A percentile compares a stretch with the other conserved stretches of the same genome.
phyloP scores from a whole-genome alignment of 2,113 vertebrate genomes.

The Poecilia latipinna region DNA sequence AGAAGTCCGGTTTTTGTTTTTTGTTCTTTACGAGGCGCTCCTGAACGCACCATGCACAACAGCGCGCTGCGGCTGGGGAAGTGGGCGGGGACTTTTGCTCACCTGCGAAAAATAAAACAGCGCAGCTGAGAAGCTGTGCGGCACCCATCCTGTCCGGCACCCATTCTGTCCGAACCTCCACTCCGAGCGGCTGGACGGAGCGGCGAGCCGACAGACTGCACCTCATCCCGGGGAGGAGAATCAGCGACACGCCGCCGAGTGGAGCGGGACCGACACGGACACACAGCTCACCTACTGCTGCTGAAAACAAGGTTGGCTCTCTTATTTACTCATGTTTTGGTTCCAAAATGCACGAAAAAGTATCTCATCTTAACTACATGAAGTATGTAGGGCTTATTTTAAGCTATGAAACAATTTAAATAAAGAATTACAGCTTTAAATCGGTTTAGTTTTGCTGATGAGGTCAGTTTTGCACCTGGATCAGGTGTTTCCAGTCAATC shows the following conservation, averaged over 20 bases:
- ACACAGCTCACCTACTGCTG: conserved; percentile 26
- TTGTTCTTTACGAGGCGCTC: conserved; percentile 5
- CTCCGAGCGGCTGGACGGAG: conserved; percentile 40
- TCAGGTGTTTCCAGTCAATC: neutral
- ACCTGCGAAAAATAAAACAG: conserved; percentile 59
- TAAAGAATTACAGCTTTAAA: neutral
- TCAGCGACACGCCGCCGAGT: neutral
- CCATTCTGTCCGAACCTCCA: neutral
- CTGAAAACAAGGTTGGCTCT: conserved; percentile 58
- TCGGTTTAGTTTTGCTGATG: neutral
- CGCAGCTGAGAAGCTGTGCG: conserved; percentile 39
- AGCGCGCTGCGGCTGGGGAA: neutral
- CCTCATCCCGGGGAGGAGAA: neutral
- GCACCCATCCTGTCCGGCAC: neutral
- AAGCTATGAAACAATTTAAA: neutral
- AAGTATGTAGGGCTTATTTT: neutral
- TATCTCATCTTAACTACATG: neutral
- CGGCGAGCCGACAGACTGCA: neutral
- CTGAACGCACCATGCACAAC: conserved; percentile 35
- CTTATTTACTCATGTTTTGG: neutral
- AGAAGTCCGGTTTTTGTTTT: neutral
- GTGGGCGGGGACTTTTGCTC: conserved; percentile 41
- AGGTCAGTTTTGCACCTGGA: neutral
- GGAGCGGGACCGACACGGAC: conserved; percentile 19
- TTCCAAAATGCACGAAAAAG: neutral